Conservation (phyloP, 1,140 invertebrate genomes). For the Neodiprion fabricii region DNA sequence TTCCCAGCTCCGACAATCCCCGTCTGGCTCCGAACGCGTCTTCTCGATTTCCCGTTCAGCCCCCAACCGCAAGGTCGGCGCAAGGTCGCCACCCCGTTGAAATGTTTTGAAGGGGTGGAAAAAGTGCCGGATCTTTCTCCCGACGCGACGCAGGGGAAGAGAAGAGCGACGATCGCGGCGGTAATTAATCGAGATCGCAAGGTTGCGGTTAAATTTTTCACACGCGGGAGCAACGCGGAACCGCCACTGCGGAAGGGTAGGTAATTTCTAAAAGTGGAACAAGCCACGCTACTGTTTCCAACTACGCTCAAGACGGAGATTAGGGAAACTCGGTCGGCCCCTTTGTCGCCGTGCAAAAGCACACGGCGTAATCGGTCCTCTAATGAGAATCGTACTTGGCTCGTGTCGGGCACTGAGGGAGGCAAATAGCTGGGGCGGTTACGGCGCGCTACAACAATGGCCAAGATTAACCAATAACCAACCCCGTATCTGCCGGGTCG, state of each 20-base stretch:
- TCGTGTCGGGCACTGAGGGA: neutral
- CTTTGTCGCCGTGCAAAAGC: neutral
- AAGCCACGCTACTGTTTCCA: neutral
- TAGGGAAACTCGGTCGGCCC: neutral
- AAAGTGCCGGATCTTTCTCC: no score
- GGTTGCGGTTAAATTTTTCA: neutral
- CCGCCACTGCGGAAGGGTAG: neutral
- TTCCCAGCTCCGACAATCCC: neutral
- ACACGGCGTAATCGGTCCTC: conserved; percentile 3
- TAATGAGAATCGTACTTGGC: conserved; percentile 1
- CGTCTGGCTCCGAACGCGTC: neutral
- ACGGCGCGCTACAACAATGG: neutral
- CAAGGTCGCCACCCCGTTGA: no score
- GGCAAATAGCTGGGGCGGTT: neutral
- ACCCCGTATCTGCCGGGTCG: neutral
- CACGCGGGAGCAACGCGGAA: neutral
- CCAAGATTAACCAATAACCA: neutral
- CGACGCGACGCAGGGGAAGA: no score
- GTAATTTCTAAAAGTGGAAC: conserved; percentile 7
- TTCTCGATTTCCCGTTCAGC: neutral
- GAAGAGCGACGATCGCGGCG: neutral
- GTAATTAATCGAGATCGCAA: neutral
- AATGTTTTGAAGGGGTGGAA: no score
- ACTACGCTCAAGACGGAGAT: neutral
- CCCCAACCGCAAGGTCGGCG: no score